phyloP scores from a whole-genome alignment of 1,140 invertebrate genomes.

The Lucilia cuprina region DNA sequence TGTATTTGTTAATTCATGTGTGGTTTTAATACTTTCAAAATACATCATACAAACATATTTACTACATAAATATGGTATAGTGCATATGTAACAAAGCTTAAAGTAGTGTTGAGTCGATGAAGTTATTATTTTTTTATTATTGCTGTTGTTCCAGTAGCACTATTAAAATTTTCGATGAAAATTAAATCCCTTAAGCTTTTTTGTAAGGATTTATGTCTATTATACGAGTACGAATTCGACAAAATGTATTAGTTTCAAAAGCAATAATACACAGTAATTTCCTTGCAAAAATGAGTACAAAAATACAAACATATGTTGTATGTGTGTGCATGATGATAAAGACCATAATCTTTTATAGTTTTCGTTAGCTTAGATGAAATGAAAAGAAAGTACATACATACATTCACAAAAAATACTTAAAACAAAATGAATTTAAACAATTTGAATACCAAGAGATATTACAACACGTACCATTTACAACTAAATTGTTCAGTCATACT shows the following conservation, averaged over 20 bases:
- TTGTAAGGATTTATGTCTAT: slow-evolving; percentile 8
- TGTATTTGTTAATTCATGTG: too few relatives aligned
- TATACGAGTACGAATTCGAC: slow-evolving; percentile 13
- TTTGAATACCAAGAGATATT: not conserved
- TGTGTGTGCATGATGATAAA: not conserved
- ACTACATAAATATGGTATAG: not conserved
- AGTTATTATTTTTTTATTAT: not conserved
- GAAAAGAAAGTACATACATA: not conserved
- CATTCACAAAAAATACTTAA: not conserved
- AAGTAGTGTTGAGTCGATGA: not conserved
- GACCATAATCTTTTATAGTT: not conserved
- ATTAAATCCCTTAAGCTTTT: slow-evolving; percentile 6
- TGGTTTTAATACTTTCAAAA: not conserved
- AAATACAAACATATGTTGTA: not conserved
- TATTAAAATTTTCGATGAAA: not conserved
- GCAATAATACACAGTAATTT: not conserved
- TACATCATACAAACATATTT: too few relatives aligned
- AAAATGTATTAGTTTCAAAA: slow-evolving; percentile 3
- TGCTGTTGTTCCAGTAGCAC: not conserved
- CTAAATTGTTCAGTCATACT: not conserved
- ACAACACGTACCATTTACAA: not conserved
- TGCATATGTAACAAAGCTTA: not conserved
- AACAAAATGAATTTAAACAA: slow-evolving; percentile 13
- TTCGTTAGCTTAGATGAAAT: not conserved
- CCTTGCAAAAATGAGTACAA: not conserved